Percentiles rank a stretch among this genome's conserved stretches.
phyloP scores from a whole-genome alignment of 2,113 vertebrate species.

The Lasiurus cinereus region DNA sequence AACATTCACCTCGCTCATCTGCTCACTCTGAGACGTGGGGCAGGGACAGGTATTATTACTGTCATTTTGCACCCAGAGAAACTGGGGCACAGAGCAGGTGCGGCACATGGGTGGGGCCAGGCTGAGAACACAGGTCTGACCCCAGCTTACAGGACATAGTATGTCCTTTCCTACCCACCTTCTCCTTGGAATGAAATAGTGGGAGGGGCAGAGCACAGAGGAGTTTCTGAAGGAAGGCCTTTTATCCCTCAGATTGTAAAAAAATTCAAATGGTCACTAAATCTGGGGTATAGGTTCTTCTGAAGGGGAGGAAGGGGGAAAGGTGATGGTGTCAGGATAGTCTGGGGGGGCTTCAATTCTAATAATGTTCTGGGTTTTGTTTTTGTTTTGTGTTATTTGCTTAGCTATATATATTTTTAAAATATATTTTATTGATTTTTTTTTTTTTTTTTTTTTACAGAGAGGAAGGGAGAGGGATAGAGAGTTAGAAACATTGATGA shows the following conservation, averaged over 20 bases:
- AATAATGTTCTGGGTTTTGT: neutral
- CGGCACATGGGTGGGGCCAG: neutral
- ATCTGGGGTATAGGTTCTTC: neutral
- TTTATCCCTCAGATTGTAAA: neutral
- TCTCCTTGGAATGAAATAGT: neutral
- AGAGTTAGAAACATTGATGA: too few relatives aligned
- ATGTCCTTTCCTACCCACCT: neutral
- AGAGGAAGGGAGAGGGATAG: too few relatives aligned
- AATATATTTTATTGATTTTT: too few relatives aligned
- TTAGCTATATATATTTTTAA: neutral
- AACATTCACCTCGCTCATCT: conserved; percentile 48
- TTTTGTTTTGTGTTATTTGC: neutral
- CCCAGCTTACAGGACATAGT: neutral
- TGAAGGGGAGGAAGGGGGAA: neutral
- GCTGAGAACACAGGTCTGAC: conserved; percentile 21
- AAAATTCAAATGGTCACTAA: neutral
- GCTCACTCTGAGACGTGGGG: conserved; percentile 54
- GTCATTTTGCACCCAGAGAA: conserved; percentile 60
- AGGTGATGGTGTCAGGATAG: neutral
- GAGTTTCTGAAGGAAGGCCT: neutral
- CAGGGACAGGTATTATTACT: conserved; percentile 63
- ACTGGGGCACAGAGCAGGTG: conserved; percentile 60
- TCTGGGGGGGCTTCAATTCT: neutral
- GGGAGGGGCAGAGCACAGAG: too few relatives aligned
- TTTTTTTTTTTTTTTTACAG: too few relatives aligned